phyloP scores from a whole-genome alignment of 2,113 vertebrate genomes.

The Tragelaphus scriptus region DNA sequence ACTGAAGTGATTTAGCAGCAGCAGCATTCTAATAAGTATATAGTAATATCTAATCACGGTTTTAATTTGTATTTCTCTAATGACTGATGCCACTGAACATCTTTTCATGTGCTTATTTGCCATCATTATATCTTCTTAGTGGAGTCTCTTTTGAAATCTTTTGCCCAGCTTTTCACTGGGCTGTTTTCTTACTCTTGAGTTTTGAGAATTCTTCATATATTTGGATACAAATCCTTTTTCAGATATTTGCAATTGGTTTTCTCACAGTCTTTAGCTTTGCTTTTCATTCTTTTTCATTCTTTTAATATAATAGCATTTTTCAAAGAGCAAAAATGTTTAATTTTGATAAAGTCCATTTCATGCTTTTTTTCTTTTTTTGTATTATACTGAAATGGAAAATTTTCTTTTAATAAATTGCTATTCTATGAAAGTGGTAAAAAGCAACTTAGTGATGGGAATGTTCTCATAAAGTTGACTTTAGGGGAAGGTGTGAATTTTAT shows the following conservation, averaged over 20 bases:
- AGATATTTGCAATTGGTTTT: not conserved
- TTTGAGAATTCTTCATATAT: not conserved
- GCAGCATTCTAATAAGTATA: not conserved
- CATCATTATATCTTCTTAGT: not conserved
- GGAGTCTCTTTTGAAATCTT: not conserved
- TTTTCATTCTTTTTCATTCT: not conserved
- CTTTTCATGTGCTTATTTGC: not conserved
- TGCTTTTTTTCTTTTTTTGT: not conserved
- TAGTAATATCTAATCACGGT: not conserved
- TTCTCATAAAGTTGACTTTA: conserved; percentile 12
- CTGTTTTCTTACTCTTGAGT: not conserved
- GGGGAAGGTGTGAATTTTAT: not conserved
- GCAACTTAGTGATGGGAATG: not conserved
- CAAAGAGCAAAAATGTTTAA: not conserved
- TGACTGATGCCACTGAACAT: not conserved
- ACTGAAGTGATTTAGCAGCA: not conserved
- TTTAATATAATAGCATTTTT: not conserved
- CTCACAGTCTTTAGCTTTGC: not conserved
- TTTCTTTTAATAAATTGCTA: conserved; percentile 8
- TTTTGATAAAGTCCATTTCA: not conserved
- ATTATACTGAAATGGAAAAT: conserved; percentile 28
- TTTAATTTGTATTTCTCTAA: not conserved
- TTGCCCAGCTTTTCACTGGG: not conserved
- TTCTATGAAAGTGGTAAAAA: not conserved
- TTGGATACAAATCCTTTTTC: not conserved